phyloP scores from a whole-genome alignment of 1,140 invertebrate genomes.

The Oncopeltus fasciatus region DNA sequence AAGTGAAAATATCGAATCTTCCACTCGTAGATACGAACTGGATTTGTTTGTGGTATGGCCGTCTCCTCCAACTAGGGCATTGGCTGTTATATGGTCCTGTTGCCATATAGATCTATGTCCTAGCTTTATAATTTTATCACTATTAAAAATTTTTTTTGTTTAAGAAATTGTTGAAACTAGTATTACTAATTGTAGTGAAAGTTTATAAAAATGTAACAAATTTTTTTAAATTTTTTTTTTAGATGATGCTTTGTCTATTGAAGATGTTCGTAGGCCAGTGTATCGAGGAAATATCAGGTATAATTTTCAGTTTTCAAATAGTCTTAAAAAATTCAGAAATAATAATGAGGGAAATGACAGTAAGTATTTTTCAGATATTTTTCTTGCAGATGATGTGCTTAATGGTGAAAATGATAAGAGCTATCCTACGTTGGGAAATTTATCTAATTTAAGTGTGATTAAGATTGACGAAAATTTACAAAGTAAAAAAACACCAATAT shows the following conservation, averaged over 20 bases:
- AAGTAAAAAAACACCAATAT: neutral
- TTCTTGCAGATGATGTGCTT: neutral
- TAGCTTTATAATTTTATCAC: no score
- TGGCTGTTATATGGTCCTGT: no score
- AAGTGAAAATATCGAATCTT: no score
- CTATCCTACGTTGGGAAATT: neutral
- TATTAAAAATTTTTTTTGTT: no score
- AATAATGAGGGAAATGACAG: neutral
- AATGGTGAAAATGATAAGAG: neutral
- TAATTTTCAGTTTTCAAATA: constrained; percentile 3
- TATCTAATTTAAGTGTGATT: neutral
- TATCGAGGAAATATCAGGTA: constrained; percentile 18
- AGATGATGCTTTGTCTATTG: constrained; percentile 11
- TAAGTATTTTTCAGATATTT: neutral
- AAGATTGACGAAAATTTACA: neutral
- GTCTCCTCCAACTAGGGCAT: no score
- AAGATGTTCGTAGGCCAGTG: constrained; percentile 15
- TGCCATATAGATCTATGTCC: no score
- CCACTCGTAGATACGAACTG: no score
- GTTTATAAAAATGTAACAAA: no score
- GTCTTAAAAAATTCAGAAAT: neutral
- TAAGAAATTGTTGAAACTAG: no score
- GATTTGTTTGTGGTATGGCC: no score
- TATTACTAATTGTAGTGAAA: no score
- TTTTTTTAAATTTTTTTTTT: neutral